Evolutionary conservation across 2,113 vertebrate genomes (phyloP).

Genomic region (Platysteira castanea): DNA sequence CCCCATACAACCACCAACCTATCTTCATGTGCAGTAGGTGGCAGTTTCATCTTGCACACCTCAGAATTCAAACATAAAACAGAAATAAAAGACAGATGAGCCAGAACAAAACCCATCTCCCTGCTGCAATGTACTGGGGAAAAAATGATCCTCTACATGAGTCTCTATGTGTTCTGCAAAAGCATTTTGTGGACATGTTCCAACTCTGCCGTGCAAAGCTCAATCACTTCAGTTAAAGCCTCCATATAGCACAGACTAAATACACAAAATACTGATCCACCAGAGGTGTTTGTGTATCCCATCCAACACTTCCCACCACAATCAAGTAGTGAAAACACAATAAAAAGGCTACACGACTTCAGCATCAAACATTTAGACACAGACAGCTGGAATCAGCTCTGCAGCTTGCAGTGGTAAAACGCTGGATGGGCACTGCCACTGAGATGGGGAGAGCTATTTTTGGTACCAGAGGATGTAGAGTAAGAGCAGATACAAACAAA

Average conservation of each 20-base stretch:
- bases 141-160: background rate
- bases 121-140: background rate
- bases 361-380: background rate
- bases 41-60: background rate
- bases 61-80: background rate
- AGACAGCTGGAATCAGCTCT: background rate
- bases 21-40: background rate
- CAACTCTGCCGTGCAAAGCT: background rate
- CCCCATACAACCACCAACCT: background rate
- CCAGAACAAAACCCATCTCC: background rate
- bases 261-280: background rate
- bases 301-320: background rate
- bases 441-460: background rate
- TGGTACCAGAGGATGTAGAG: background rate
- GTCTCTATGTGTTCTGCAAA: background rate
- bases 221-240: background rate
- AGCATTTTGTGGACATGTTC: background rate
- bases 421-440: background rate
- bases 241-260: background rate
- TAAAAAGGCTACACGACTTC: background rate
- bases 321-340: background rate
- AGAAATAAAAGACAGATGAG: background rate
- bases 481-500: background rate
- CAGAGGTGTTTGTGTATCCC: background rate
- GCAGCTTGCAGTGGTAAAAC: background rate